phyloP scores from a whole-genome alignment of 2,888 invertebrate species.

The Drosophila lutescens region DNA sequence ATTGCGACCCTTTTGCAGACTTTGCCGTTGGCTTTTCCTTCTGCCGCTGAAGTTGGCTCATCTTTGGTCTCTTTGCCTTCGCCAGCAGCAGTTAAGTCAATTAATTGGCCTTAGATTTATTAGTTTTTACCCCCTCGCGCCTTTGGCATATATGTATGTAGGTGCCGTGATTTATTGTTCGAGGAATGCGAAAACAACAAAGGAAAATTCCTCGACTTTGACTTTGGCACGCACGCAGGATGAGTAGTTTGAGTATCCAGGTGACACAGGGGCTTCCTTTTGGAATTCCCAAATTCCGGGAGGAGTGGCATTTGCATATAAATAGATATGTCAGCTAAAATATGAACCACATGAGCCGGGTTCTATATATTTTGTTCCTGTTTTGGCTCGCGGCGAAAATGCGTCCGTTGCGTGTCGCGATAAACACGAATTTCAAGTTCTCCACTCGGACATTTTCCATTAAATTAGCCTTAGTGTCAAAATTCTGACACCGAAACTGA shows the following conservation, averaged over 20 bases:
- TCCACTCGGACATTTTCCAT: conserved; percentile 52
- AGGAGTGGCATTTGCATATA: conserved; percentile 72
- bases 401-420: conserved; percentile 48
- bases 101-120: conserved; percentile 76
- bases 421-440: conserved; percentile 25
- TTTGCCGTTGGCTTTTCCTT: conserved; percentile 16
- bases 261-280: conserved; percentile 20
- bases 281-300: background rate
- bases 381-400: conserved; percentile 25
- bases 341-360: conserved; percentile 57
- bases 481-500: conserved; percentile 49
- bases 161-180: conserved; percentile 72
- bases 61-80: conserved; percentile 27
- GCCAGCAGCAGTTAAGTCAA: conserved; percentile 77
- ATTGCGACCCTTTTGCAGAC: conserved; percentile 55
- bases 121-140: conserved; percentile 59
- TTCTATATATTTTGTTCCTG: conserved; percentile 18
- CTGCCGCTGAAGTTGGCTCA: background rate
- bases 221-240: conserved; percentile 46
- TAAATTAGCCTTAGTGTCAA: conserved; percentile 69
- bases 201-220: conserved; percentile 43
- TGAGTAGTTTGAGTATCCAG: conserved; percentile 32
- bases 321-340: conserved; percentile 74
- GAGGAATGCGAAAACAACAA: conserved; percentile 47
- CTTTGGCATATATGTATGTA: conserved; percentile 24